Evolutionary conservation across 2,797 vertebrate species (phyloP).

Genomic region (Melanotaenia maccullochi): DNA sequence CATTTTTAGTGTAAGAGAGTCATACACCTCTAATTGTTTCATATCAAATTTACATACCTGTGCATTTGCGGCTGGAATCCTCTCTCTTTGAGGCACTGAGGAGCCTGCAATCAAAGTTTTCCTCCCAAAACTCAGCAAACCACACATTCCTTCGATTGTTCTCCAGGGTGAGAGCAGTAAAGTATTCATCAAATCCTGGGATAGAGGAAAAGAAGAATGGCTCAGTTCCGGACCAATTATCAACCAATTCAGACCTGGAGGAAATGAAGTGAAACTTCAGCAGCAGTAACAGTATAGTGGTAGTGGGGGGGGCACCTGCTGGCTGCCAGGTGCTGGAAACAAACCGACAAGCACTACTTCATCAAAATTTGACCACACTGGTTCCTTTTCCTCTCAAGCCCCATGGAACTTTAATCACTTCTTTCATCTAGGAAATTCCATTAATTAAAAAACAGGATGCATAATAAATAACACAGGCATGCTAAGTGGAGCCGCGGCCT

Average conservation of each 20-base stretch:
- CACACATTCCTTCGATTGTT: conserved; percentile 96
- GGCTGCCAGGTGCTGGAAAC: conserved; percentile 54
- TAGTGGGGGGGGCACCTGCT: background rate
- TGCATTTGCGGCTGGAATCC: conserved; percentile 92
- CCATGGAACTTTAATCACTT: conserved; percentile 70
- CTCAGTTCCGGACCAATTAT: conserved; percentile 72
- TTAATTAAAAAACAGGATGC: conserved; percentile 79
- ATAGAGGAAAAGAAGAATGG: conserved; percentile 49
- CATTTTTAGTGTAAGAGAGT: conserved; percentile 36
- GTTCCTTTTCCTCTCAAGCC: conserved; percentile 69
- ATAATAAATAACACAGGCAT: conserved; percentile 67
- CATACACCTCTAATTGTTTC: conserved; percentile 10
- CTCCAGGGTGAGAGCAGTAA: conserved; percentile 91
- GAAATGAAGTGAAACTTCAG: conserved; percentile 55
- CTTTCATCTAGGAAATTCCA: conserved; percentile 79
- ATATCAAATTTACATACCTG: conserved; percentile 80
- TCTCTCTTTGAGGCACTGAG: conserved; percentile 93
- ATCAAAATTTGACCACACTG: conserved; percentile 72
- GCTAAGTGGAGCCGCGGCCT: conserved; percentile 53
- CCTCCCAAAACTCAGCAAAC: conserved; percentile 97
- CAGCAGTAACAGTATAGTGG: background rate
- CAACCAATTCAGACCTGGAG: conserved; percentile 59
- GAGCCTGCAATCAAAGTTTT: conserved; percentile 95
- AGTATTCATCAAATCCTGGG: conserved; percentile 93
- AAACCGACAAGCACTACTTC: conserved; percentile 52